Base-by-base conservation (phyloP, 2,888 invertebrate species). In the Antheraea assamensis region DNA sequence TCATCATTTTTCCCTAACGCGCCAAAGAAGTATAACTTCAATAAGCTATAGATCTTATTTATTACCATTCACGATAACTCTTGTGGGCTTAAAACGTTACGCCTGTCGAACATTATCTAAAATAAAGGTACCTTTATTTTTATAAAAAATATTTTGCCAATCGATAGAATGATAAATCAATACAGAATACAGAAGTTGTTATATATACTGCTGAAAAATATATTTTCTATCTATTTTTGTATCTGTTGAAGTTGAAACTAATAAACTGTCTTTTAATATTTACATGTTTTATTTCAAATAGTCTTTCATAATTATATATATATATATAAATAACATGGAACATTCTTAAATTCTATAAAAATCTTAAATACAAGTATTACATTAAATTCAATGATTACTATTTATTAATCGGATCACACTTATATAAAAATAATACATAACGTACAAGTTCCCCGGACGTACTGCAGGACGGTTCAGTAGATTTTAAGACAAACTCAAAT, bases 161-260 rank as follows among this genome's bases (percentile, higher is more conserved):
- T 42, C 42, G 4, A 42, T 42, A 10, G 8, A 42, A 42, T 42
- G 8, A 1, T 10, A 42, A 17, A 49, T 49, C 15, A 49, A 49
- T 49, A 19, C 17, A 55, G 3, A 58, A 58, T 24, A n/a, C 0
- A n/a, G n/a, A 58, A 58, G 8, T 8, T 24, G 8, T 24, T n/a
- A 58, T 1, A 58, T 58, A 24, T 24, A 58, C 24, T 58, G 24
- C 1, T 58, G 24, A 7, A 58, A 58, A n/a, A 58, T 7, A 58
- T 58, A 58, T 24, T 24, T 58, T 24, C 58, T 58, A 58, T 52
- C 79, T 82, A 81, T 81, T 82, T 81, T 81, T 82, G 82, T 82
- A 77, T 82, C 80, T 80, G 76, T 79, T 75, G 76, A 74, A 76
- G 30, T 30, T 76, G 73, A 76, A 73, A 73, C n/a, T 77, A 82